Evolutionary conservation across 2,888 invertebrate species (phyloP), one percentile per base, ranked within the genome.

Genomic region (Netelia inedita): DNA sequence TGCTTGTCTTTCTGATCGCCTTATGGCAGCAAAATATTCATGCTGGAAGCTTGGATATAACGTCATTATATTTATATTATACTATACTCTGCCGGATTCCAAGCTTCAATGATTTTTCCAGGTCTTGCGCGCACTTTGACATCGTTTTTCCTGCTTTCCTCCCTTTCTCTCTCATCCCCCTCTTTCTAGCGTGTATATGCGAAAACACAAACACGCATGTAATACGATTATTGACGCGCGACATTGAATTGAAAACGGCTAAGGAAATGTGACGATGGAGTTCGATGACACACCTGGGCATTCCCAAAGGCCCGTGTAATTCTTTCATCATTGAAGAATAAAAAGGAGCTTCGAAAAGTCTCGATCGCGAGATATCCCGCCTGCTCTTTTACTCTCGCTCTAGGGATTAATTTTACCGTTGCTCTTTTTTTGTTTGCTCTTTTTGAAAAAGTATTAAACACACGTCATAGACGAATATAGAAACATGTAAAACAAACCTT

Each of bases 391-490:
- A 35, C 6, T 65, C 28, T 43, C 43, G 46, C 28, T 73, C 57
- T 43, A 10, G 50, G 57, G 72, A 9, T 66, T 73, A 63, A 11
- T 3, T 9, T 41, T 41, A 19, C 55, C n/a, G 14, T 19, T 23
- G 55, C 59, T 43, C 16, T 65, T 68, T 61, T 65, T 59, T 73
- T 73, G 9, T 50, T 55, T 41, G 19, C 23, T 79, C 43, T 74
- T 75, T 79, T 87, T 91, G 90, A 90, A 92, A 92, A 92, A 92
- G 90, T 92, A 91, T 91, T 88, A 92, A 92, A 92, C 89, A 89
- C 89, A 89, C 89, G 81, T 88, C 88, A 75, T 88, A 88, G 87
- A 87, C 82, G 79, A 84, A 79, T 88, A 88, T 88, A 88, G 87
- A 90, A 90, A 91, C 82, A 88, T 91, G 89, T 88, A 90, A 90